These are phyloP conservation scores for Scaptomyza tumidula DNA, from an alignment of 2,888 invertebrate species.

Conservation along the genomic window DNA sequence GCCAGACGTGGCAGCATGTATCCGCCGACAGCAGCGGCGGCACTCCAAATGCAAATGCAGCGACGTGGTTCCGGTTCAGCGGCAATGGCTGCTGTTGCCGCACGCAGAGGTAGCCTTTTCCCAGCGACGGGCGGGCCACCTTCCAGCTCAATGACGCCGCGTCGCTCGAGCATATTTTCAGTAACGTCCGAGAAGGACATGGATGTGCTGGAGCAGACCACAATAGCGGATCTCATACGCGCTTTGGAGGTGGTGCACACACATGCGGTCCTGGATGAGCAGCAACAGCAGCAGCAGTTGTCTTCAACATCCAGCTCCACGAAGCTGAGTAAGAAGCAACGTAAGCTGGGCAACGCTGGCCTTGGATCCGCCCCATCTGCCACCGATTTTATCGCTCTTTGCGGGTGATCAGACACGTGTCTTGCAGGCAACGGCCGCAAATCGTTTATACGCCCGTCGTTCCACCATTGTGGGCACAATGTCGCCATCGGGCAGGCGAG, in stretches of 20 bases:
- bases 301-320: conserved; percentile 9
- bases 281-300: conserved; percentile 43
- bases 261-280: conserved; percentile 83
- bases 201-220: conserved; percentile 90
- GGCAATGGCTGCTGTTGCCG: conserved; percentile 60
- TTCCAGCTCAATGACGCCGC: conserved; percentile 40
- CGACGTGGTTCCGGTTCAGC: conserved; percentile 76
- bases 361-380: conserved; percentile 85
- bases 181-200: conserved; percentile 81
- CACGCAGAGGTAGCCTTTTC: conserved; percentile 81
- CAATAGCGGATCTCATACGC: conserved; percentile 92
- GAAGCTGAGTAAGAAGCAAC: conserved; percentile 75
- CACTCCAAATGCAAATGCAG: conserved; percentile 67
- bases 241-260: conserved; percentile 90
- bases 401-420: conserved; percentile 80
- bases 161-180: conserved; percentile 82
- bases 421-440: conserved; percentile 73
- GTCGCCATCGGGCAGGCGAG: conserved; percentile 47
- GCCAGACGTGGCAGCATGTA: conserved; percentile 80
- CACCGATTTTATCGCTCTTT: conserved; percentile 85
- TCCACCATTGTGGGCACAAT: conserved; percentile 82
- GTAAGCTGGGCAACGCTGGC: conserved; percentile 86
- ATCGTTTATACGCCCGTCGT: conserved; percentile 81
- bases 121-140: conserved; percentile 44
- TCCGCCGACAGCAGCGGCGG: conserved; percentile 63